Conservation (phyloP, 2,888 invertebrate species). For the Netelia inedita region DNA sequence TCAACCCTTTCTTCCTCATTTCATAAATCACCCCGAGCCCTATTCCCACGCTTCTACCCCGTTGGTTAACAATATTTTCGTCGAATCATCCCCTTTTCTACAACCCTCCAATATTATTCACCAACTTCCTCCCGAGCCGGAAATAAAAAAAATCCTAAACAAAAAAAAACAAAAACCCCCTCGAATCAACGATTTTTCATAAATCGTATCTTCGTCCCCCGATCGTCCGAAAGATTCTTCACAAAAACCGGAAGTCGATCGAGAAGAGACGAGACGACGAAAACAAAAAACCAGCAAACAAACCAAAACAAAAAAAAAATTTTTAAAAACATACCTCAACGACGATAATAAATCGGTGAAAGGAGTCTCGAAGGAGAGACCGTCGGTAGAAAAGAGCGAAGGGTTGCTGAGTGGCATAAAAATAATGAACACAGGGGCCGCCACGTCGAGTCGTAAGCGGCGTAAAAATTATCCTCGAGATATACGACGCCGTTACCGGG, state of each 20-base stretch:
- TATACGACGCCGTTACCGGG: conserved; percentile 82
- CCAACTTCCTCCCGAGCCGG: neutral
- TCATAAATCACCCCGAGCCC: too few species aligned
- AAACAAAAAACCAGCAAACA: neutral
- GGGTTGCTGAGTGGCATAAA: conserved; percentile 73
- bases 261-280: neutral
- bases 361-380: conserved; percentile 30
- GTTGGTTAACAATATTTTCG: too few species aligned
- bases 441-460: conserved; percentile 72
- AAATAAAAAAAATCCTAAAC: neutral
- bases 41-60: too few species aligned
- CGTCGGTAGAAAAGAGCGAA: conserved; percentile 35
- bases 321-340: too few species aligned
- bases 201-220: neutral
- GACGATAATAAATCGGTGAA: neutral
- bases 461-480: conserved; percentile 80
- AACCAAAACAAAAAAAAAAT: conserved; percentile 7
- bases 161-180: neutral
- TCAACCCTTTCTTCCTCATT: neutral
- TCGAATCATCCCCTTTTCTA: too few species aligned
- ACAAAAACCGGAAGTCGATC: too few species aligned
- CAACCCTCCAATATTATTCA: too few species aligned
- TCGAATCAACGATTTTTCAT: neutral
- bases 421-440: conserved; percentile 80
- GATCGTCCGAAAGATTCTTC: too few species aligned